Percentiles rank a stretch among this genome's conserved stretches.
These are phyloP conservation scores for Fistularia commersonii DNA, from an alignment of 2,797 vertebrate species.

Conservation along the genomic window DNA sequence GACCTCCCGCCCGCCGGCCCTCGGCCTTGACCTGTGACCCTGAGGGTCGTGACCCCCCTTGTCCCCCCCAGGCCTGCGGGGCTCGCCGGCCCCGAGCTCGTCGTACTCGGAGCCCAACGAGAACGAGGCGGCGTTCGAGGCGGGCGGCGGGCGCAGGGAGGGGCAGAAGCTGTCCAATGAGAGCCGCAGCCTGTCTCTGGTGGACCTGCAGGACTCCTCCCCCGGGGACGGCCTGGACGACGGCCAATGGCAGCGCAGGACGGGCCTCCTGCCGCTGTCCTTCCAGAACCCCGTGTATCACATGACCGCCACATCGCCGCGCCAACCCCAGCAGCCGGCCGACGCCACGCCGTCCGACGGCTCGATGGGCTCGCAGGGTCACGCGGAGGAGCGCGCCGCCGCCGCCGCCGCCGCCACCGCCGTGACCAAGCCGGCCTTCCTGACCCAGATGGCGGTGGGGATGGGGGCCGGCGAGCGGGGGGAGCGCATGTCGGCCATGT, in stretches of 20 bases:
- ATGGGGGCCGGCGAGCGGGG: conserved; percentile 47
- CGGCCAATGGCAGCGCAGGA: conserved; percentile 83
- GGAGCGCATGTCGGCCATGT: conserved; percentile 56
- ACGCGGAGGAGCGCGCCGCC: conserved; percentile 76
- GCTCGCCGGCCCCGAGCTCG: conserved; percentile 87
- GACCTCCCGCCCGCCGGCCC: not conserved
- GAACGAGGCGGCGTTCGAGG: conserved; percentile 78
- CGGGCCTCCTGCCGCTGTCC: conserved; percentile 87
- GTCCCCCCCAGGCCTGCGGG: conserved; percentile 72
- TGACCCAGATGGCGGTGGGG: conserved; percentile 71
- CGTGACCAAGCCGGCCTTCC: conserved; percentile 79
- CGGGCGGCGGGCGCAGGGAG: conserved; percentile 83
- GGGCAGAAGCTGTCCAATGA: conserved; percentile 79
- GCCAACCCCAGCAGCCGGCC: conserved; percentile 48
- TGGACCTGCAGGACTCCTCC: conserved; percentile 89
- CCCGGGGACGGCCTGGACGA: conserved; percentile 80
- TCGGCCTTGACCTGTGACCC: conserved; percentile 17
- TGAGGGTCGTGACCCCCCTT: conserved; percentile 53
- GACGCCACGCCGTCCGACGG: conserved; percentile 77
- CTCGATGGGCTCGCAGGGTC: conserved; percentile 83
- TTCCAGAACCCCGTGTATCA: conserved; percentile 97
- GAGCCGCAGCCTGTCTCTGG: conserved; percentile 89
- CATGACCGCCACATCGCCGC: conserved; percentile 78
- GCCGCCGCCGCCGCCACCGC: conserved; percentile 33
- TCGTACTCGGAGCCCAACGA: conserved; percentile 92